Conservation (phyloP, 2,113 vertebrate species). For the Carettochelys insculpta region DNA sequence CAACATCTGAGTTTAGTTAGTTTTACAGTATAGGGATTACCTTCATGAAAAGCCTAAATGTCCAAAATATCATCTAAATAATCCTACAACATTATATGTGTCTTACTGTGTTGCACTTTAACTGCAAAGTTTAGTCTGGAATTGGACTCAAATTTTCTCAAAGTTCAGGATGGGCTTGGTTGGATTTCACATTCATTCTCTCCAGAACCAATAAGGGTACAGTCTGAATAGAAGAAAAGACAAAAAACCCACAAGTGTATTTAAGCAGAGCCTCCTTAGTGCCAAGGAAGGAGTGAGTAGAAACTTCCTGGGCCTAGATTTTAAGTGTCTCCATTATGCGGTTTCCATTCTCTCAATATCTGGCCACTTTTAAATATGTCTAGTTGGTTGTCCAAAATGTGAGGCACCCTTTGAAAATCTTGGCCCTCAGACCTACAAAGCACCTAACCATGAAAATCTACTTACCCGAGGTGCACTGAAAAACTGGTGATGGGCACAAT, state of each 20-base stretch:
- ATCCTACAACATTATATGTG: background rate
- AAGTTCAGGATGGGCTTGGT: fast-evolving
- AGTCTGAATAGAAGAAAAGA: background rate
- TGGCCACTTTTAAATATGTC: background rate
- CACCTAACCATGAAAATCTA: no score
- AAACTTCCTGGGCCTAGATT: background rate
- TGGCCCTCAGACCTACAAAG: background rate
- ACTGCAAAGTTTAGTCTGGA: background rate
- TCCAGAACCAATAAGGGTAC: background rate
- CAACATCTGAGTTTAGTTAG: background rate
- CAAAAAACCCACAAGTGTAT: background rate
- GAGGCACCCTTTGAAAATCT: background rate
- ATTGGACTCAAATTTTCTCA: background rate
- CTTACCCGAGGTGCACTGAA: background rate
- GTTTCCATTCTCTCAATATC: background rate
- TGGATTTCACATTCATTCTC: background rate
- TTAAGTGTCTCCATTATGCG: background rate
- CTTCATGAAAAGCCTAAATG: background rate
- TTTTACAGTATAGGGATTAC: background rate
- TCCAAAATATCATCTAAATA: background rate
- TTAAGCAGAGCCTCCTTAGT: background rate
- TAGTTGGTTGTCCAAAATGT: background rate
- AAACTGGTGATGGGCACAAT: background rate
- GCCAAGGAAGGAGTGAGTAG: fast-evolving
- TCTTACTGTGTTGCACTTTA: background rate